Percentiles rank a stretch among this genome's conserved stretches.
phyloP scores from a whole-genome alignment of 2,888 invertebrate species.

The Germaria angustata region DNA sequence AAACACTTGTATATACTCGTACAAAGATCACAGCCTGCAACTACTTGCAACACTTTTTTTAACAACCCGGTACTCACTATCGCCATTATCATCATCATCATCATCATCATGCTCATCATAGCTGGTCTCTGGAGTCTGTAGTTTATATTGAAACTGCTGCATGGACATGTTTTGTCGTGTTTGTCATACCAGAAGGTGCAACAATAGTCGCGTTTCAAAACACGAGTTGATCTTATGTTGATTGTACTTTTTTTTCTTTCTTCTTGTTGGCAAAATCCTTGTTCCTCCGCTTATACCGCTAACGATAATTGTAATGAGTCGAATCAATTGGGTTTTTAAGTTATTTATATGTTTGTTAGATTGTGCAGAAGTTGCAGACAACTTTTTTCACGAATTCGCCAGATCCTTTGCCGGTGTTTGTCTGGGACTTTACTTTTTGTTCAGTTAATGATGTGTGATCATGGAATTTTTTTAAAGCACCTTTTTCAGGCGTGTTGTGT shows the following conservation, averaged over 20 bases:
- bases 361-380: slow-evolving; percentile 35
- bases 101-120: slow-evolving; percentile 17
- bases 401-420: slow-evolving; percentile 17
- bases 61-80: slow-evolving; percentile 4
- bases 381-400: slow-evolving; percentile 14
- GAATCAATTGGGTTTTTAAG: slow-evolving; percentile 45
- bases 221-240: slow-evolving; percentile 63
- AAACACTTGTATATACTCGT: not conserved
- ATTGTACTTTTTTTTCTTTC: slow-evolving; percentile 2
- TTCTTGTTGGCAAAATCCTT: slow-evolving; percentile 26
- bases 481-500: slow-evolving; percentile 30
- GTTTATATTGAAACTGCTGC: slow-evolving; percentile 16
- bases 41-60: slow-evolving; percentile 31
- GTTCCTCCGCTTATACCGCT: slow-evolving; percentile 33
- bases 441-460: slow-evolving; percentile 70
- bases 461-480: slow-evolving; percentile 69
- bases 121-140: slow-evolving; percentile 59
- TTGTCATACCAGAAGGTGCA: slow-evolving; percentile 70
- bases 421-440: slow-evolving; percentile 54
- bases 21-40: slow-evolving; percentile 25
- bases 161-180: slow-evolving; percentile 61
- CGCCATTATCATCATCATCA: slow-evolving; percentile 2
- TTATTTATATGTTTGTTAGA: not conserved
- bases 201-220: slow-evolving; percentile 66
- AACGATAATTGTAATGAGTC: slow-evolving; percentile 68